Base-by-base conservation (phyloP, 2,113 vertebrate species). In the Egretta garzetta region DNA sequence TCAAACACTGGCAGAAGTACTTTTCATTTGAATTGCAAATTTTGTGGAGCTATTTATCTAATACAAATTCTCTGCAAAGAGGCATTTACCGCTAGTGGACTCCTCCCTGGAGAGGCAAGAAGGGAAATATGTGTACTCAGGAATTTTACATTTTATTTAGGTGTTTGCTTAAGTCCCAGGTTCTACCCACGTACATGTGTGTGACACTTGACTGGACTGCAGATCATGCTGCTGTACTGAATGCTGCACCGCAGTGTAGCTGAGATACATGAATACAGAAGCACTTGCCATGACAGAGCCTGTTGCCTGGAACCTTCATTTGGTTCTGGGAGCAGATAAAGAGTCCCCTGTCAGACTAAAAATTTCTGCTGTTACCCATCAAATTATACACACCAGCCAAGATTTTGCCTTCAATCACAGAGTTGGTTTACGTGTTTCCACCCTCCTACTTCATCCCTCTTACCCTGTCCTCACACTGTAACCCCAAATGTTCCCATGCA, bases 1-100 rank as follows among this genome's bases (percentile, higher is more conserved):
- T 86, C 75, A 91, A 94, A 79, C 56, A 93, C 68, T 84, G 59
- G 86, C 91, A 67, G 37, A n/a, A 79, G 55, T 53, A 41, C 11
- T 87, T 85, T 33, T 23, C 2, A 81, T 89, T 27, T 84, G 53
- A 93, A 94, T 89, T 89, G 79, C 58, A 96, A 81, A 88, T 96
- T 58, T 74, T 32, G 8, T 49, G 18, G 22, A 60, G 33, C 16
- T 75, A 47, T 85, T 95, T 93, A 33, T 67, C 43, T 74, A 81
- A 77, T 23, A 86, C 9, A 64, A 56, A 79, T 45, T 66, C 22
- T 45, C 28, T n/a, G 87, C 58, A 76, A 82, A 85, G 30, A 56
- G 23, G 12, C 19, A 28, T 73, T 87, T 70, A 60, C 20, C 75
- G 19, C 20, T 64, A 50, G 14, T 33, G 50, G 23, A 33, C 17